Evolutionary conservation across 2,113 vertebrate genomes (phyloP).

Genomic region (Canis aureus): DNA sequence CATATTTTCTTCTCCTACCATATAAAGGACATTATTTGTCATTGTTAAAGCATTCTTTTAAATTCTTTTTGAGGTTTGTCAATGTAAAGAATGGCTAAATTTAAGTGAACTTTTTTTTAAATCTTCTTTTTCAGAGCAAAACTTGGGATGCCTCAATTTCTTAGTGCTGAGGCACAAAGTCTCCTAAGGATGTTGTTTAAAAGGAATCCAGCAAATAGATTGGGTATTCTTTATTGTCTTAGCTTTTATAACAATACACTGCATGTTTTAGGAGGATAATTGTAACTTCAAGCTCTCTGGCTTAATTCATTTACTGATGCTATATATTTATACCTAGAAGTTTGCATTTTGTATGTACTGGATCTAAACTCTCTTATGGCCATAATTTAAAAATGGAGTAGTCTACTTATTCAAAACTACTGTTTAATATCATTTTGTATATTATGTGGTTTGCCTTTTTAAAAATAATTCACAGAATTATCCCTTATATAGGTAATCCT

Average conservation of each 20-base stretch:
- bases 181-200: conserved; percentile 98
- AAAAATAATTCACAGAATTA: conserved; percentile 29
- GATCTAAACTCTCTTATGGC: not conserved
- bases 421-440: not conserved
- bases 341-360: not conserved
- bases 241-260: conserved; percentile 20
- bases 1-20: not conserved
- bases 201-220: conserved; percentile 97
- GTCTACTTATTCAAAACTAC: not conserved
- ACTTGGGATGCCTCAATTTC: conserved; percentile 98
- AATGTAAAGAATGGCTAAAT: conserved; percentile 5
- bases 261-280: conserved; percentile 32
- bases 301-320: not conserved
- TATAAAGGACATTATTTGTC: not conserved
- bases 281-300: conserved; percentile 50
- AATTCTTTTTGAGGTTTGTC: conserved; percentile 35
- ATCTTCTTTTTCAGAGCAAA: conserved; percentile 92
- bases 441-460: not conserved
- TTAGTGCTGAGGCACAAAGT: conserved; percentile 98
- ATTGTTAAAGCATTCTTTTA: conserved; percentile 34
- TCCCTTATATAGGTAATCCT: not conserved
- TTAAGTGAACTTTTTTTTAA: conserved; percentile 61
- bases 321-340: not conserved
- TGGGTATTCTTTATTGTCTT: conserved; percentile 89
- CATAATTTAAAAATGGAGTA: conserved; percentile 6